Evolutionary conservation across 2,797 vertebrate species (phyloP).

Genomic region (Alca torda): DNA sequence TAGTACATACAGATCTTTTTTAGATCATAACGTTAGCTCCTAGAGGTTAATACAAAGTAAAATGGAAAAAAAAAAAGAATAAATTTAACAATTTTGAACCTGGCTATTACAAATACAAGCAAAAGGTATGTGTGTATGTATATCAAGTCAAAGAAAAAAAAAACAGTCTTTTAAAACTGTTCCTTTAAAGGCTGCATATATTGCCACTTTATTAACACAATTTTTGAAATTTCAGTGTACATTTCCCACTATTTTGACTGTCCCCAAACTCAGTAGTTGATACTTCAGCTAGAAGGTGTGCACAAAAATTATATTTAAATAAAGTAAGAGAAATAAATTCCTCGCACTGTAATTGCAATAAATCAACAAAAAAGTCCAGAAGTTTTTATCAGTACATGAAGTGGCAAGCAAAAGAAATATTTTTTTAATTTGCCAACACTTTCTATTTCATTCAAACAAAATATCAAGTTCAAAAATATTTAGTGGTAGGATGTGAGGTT

Average conservation of each 20-base stretch:
- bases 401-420: not conserved
- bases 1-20: not conserved
- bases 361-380: not conserved
- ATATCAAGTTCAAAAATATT: not conserved
- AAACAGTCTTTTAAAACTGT: not conserved
- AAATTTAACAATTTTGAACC: fast-evolving
- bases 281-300: not conserved
- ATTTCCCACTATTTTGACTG: not conserved
- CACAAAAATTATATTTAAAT: not conserved
- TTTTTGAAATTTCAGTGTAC: not conserved
- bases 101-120: not conserved
- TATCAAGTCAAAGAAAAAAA: not conserved
- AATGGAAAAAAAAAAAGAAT: not conserved
- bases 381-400: not conserved
- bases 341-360: not conserved
- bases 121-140: not conserved
- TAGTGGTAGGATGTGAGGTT: not conserved
- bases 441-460: constrained; percentile 17
- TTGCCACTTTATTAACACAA: not conserved
- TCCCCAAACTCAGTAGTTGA: not conserved
- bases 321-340: not conserved
- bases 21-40: not conserved
- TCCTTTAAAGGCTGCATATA: not conserved
- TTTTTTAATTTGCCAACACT: not conserved
- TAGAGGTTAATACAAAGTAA: not conserved